Base-by-base conservation (phyloP, 2,888 invertebrate species). In the Drosophila kokeensis region DNA sequence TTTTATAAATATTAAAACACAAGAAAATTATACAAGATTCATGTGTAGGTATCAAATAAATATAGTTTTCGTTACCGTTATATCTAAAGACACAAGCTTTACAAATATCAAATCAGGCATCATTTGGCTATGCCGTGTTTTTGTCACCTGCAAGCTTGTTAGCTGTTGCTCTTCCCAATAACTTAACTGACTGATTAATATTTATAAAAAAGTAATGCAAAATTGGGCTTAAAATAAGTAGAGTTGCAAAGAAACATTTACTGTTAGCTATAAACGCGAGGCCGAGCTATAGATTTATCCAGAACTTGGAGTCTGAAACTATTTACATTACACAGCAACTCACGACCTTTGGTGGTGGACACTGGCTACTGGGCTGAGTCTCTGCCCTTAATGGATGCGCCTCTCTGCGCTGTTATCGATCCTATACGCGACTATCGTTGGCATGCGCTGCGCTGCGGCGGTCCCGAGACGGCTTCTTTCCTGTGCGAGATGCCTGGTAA, bases 401-500 rank as follows among this genome's bases (percentile, higher is more conserved):
- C 96, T 0, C 94, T 96, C 6, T 97, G 97, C 90, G 96, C 96
- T 29, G 96, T 96, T 54, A 95, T 96, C 69, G 96, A 96, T 92
- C 96, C 97, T 2, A 94, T 95, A 6, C 95, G 95, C 13, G 96
- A 96, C 93, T 96, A 96, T 93, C 95, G 96, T 76, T 97, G 96
- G 97, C 96, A 96, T 89, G 95, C 96, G 0, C 94, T 96, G 55
- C 94, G 95, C 15, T 97, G 97, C 87, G 96, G 96, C 13, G 96
- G 96, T 30, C 96, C 96, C 0, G 96, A 96, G 76, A 95, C 96
- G 0, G 96, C 96, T 1, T 95, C 96, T 10, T 97, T 97, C 92
- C 95, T 97, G 75, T 97, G 97, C 91, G 96, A 97, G 94, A 94
- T 96, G 90, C 96, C 96, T 87, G 96, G 96, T 96, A 94, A 92